phyloP scores from a whole-genome alignment of 2,888 invertebrate genomes.

The Drosophila lutescens region DNA sequence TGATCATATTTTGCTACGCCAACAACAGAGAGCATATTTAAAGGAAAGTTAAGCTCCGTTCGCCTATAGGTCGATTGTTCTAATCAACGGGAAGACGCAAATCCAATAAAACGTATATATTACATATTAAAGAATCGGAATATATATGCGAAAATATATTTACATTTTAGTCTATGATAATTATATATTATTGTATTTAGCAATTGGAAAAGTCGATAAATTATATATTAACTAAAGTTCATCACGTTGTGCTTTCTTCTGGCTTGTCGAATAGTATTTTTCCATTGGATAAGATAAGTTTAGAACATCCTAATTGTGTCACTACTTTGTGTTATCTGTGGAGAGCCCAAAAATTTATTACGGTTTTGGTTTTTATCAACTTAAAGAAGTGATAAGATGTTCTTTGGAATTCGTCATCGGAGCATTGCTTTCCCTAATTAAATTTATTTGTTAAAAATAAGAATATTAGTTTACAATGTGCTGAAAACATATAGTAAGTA shows the following conservation, averaged over 20 bases:
- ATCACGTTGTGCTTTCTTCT: not conserved
- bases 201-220: constrained; percentile 63
- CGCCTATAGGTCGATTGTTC: constrained; percentile 51
- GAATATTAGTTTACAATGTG: no score
- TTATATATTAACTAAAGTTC: constrained; percentile 64
- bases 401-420: not conserved
- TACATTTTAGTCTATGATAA: constrained; percentile 61
- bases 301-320: not conserved
- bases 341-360: not conserved
- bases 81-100: constrained; percentile 48
- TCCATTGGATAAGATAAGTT: constrained; percentile 18
- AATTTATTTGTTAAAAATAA: no score
- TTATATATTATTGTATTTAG: constrained; percentile 65
- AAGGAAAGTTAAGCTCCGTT: constrained; percentile 51
- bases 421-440: not conserved
- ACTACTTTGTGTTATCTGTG: constrained; percentile 18
- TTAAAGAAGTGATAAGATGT: not conserved
- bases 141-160: constrained; percentile 47
- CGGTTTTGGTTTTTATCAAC: not conserved
- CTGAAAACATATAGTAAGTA: no score
- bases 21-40: constrained; percentile 33
- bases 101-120: constrained; percentile 48
- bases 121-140: constrained; percentile 56
- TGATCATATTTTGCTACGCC: constrained; percentile 61
- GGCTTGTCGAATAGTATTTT: not conserved